Base-by-base conservation (phyloP, 2,113 vertebrate species). In the Dipodomys stephensi region DNA sequence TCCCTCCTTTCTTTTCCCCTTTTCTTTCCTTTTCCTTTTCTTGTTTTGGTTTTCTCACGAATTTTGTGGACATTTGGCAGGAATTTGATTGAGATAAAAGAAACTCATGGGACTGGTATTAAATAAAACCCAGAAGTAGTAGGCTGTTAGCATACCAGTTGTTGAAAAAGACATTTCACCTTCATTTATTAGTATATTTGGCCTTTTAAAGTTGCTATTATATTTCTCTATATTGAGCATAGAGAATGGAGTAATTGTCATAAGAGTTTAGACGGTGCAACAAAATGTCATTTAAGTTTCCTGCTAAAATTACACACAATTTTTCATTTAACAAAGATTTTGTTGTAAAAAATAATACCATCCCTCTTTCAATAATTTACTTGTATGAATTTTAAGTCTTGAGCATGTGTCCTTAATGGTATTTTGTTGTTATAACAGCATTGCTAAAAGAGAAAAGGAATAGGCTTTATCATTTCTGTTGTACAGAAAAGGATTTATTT, bases 211-310 rank as follows among this genome's bases (percentile, higher is more conserved):
- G 62, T 93, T 79, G 16, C 92, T 94, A 79, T 93, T 95, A 87
- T 30, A 86, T 96, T 90, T 32, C 92, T 94, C 19, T 82, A 18
- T 30, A 46, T 44, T 86, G 88, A 83, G 83, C 90, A 95, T 78
- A 94, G 82, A 95, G 94, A 93, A 96, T 67, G 87, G 46, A 92
- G 39, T 94, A 93, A 92, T 95, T 97, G 82, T 95, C 93, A 80
- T 81, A 18, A 6, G 0, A 88, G 57, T 87, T 94, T 83, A 92
- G 84, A 89, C 83, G 96, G 96, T 84, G 32, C 91, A 93, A 64
- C 72, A 97, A 73, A 95, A 90, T 92, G 79, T 88, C 87, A 95
- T 97, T 79, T 95, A 86, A 86, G 60, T 92, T 95, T 96, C 85
- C 80, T 96, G 92, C 93, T 95, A 95, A 95, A 96, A 79, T 93